These are phyloP conservation scores for Diarsia dahlii DNA, from an alignment of 2,888 invertebrate genomes.

Conservation along the genomic window DNA sequence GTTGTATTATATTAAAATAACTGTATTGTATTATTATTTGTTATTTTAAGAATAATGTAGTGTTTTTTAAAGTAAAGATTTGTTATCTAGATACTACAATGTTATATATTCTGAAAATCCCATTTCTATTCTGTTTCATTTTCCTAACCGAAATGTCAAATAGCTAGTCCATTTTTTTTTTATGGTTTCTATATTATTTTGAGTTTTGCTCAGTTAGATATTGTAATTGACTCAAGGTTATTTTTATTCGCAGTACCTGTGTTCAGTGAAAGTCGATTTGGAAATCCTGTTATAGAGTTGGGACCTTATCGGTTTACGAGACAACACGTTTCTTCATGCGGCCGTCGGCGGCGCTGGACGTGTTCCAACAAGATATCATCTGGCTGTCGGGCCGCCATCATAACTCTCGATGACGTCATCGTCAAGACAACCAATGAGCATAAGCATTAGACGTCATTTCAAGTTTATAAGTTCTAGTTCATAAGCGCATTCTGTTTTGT, in stretches of 20 bases:
- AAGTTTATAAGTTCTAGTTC: neutral
- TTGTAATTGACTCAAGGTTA: constrained; percentile 12
- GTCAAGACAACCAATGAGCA: constrained; percentile 42
- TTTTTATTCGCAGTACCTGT: constrained; percentile 56
- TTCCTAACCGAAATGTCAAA: neutral
- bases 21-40: neutral
- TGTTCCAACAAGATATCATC: constrained; percentile 60
- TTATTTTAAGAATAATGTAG: constrained; percentile 4
- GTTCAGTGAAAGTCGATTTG: constrained; percentile 66
- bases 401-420: constrained; percentile 64
- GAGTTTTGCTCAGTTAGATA: neutral
- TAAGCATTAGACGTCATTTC: constrained; percentile 26
- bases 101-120: constrained; percentile 24
- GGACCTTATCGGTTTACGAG: constrained; percentile 72
- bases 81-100: constrained; percentile 21
- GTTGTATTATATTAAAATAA: neutral
- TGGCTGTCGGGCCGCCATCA: constrained; percentile 67
- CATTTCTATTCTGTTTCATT: constrained; percentile 18
- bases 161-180: neutral
- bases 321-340: constrained; percentile 36
- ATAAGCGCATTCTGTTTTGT: neutral
- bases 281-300: constrained; percentile 72
- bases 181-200: no score
- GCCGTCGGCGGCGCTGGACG: constrained; percentile 70
- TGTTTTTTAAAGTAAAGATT: constrained; percentile 7